These are phyloP conservation scores for Bellardia pandia DNA, from an alignment of 2,888 invertebrate genomes.

Conservation along the genomic window DNA sequence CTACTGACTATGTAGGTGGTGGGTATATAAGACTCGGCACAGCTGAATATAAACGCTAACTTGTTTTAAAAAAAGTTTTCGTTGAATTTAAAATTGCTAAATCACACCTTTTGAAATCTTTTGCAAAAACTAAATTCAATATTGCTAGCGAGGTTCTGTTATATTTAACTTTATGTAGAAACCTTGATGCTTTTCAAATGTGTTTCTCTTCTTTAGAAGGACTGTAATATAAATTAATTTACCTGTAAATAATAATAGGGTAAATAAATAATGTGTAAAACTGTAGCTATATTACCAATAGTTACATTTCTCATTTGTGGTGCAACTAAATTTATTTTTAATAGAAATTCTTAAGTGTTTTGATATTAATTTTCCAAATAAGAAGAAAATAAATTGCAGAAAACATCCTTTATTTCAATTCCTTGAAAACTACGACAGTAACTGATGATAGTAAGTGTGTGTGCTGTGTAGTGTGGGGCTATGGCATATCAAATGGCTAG, in stretches of 20 bases:
- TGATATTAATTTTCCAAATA: slow-evolving; percentile 11
- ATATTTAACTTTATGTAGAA: too few species aligned
- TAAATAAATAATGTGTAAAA: not conserved
- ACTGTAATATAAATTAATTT: not conserved
- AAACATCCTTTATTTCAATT: slow-evolving; percentile 13
- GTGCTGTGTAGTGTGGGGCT: not conserved
- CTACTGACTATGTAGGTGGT: too few species aligned
- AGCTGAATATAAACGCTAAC: too few species aligned
- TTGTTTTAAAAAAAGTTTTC: too few species aligned
- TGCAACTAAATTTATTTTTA: slow-evolving; percentile 14
- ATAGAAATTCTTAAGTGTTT: slow-evolving; percentile 32
- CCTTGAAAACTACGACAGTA: slow-evolving; percentile 14
- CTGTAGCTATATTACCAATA: slow-evolving; percentile 11
- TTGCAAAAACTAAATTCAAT: too few species aligned
- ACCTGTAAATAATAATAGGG: not conserved
- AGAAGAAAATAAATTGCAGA: not conserved
- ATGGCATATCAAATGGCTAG: slow-evolving; percentile 5
- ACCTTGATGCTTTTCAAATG: too few species aligned
- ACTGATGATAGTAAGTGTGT: not conserved
- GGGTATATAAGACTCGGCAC: too few species aligned
- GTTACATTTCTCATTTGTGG: not conserved
- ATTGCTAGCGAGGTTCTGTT: too few species aligned
- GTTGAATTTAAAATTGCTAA: too few species aligned
- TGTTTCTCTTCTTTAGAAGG: too few species aligned
- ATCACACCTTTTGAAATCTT: too few species aligned